Base-by-base conservation (phyloP, 2,113 vertebrate genomes). In the Oryzias melastigma region DNA sequence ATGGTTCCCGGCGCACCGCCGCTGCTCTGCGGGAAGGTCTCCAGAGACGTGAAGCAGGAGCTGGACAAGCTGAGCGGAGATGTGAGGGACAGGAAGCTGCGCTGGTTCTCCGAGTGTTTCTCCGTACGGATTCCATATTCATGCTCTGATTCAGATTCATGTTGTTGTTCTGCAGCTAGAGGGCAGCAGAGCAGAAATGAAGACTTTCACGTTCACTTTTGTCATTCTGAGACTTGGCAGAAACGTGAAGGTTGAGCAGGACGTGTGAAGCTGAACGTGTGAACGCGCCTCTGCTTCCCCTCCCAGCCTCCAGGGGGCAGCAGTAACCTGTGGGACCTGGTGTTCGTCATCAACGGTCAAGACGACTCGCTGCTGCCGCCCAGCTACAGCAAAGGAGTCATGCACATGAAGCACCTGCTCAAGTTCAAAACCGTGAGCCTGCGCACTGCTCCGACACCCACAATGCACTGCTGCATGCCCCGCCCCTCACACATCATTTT, bases 311-410 rank as follows among this genome's bases (percentile, higher is more conserved):
- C 95, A 75, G 95, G 94, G 66, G 96, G 95, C 82, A 98, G 94
- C 88, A 93, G 93, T 63, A 99, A 98, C 86, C 87, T 99, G 52
- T 99, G 97, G 96, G 94, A 95, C 83, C 82, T 99, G 72, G 95
- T 98, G 61, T 93, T 95, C 2, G 93, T 99, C 54, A 88, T 98
- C 63, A 93, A 92, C 43, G 97, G 95, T 3, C 95, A 97, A 70
- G 97, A 99, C 10, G 97, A 99, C 67, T 97, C 95, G 24, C 91
- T 98, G 57, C 93, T 99, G 57, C 96, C 96, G 16, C 91, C 92
- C 49, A 94, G 93, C 85, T 99, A 99, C 82, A 88, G 92, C 75
- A 95, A 94, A 82, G 96, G 97, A 58, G 93, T 99, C 77, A 95
- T 99, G 94, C 97, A 99, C 75, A 93, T 94, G 90, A 98, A 95